Conservation (phyloP, 2,888 invertebrate genomes). For the Erebia palarica region DNA sequence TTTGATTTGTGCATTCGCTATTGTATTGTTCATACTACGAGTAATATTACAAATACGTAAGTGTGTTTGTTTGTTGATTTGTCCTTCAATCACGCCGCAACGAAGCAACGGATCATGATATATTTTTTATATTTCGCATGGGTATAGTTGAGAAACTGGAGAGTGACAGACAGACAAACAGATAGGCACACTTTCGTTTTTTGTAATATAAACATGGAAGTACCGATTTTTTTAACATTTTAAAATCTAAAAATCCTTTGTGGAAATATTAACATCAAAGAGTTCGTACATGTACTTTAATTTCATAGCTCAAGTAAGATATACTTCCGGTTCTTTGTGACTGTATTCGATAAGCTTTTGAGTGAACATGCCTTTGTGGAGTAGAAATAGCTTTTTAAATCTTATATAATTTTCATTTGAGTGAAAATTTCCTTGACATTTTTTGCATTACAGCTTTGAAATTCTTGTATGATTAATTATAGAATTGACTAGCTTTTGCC, state of each 20-base stretch:
- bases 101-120: no score
- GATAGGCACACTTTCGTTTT: no score
- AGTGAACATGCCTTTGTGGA: conserved; percentile 31
- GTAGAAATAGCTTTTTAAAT: conserved; percentile 18
- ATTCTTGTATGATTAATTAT: no score
- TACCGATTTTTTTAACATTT: no score
- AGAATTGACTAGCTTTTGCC: no score
- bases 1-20: background rate
- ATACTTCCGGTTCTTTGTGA: conserved; percentile 15
- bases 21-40: conserved; percentile 1
- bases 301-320: background rate
- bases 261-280: background rate
- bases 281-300: conserved; percentile 4
- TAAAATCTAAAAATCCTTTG: background rate
- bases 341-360: conserved; percentile 36
- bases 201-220: no score
- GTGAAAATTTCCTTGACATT: background rate
- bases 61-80: no score
- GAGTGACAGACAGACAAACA: no score
- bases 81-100: no score
- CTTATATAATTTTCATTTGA: conserved; percentile 27
- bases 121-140: no score
- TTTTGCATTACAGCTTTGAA: conserved; percentile 14
- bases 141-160: no score
- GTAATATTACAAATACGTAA: no score